Conservation (phyloP, 2,888 invertebrate species). For the Machimus rusticus region DNA sequence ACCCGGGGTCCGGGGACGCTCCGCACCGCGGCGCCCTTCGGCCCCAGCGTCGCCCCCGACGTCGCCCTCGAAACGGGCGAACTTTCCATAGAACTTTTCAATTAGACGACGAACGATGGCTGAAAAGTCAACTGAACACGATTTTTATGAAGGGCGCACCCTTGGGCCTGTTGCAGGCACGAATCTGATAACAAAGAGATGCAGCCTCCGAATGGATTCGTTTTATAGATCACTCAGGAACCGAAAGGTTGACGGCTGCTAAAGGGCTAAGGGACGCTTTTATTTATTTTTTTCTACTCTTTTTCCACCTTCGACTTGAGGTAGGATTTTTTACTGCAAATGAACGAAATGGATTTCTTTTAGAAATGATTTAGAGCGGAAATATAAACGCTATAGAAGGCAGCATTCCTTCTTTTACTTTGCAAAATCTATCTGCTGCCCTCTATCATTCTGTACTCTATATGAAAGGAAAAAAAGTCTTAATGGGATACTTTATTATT, state of each 20-base stretch:
- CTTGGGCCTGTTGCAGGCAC: background rate
- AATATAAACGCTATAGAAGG: no score
- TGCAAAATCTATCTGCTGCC: no score
- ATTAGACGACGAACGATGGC: background rate
- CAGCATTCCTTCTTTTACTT: no score
- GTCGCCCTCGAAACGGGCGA: background rate
- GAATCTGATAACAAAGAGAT: background rate
- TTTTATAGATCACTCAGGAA: background rate
- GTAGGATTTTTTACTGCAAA: background rate
- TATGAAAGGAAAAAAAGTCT: no score
- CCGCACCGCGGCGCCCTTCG: background rate
- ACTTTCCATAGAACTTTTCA: conserved; percentile 16
- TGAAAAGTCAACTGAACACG: conserved; percentile 29
- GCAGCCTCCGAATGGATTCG: background rate
- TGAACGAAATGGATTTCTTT: background rate
- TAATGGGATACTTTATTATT: no score
- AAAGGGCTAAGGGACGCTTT: background rate
- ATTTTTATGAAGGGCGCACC: conserved; percentile 5
- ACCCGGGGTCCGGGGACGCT: background rate
- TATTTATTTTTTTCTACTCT: background rate
- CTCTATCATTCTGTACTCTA: no score
- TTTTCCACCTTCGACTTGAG: background rate
- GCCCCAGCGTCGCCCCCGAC: background rate
- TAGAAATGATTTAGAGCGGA: background rate
- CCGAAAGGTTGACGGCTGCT: background rate